These are phyloP conservation scores for Synanthedon andrenaeformis DNA, from an alignment of 2,888 invertebrate species.

Conservation along the genomic window DNA sequence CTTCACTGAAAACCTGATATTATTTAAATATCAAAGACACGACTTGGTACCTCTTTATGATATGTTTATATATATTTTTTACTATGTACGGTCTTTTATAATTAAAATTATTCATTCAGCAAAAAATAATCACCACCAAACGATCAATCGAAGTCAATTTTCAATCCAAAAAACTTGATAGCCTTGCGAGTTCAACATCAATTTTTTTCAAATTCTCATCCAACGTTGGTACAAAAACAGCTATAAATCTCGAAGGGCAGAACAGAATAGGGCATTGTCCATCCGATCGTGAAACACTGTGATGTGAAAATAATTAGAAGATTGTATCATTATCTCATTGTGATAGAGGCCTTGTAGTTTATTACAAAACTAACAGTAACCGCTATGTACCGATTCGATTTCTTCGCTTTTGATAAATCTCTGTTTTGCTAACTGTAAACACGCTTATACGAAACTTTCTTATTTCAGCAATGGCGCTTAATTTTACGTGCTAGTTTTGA, in stretches of 20 bases:
- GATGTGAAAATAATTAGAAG: constrained; percentile 34
- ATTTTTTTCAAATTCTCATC: background rate
- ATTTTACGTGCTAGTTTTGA: too few relatives aligned
- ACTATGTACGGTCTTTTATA: too few relatives aligned
- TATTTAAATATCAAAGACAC: too few relatives aligned
- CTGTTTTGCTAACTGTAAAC: too few relatives aligned
- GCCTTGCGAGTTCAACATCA: background rate
- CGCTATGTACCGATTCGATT: background rate
- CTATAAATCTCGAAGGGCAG: constrained; percentile 8
- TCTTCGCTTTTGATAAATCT: too few relatives aligned
- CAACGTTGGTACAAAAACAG: background rate
- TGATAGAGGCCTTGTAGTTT: constrained; percentile 18
- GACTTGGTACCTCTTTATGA: too few relatives aligned
- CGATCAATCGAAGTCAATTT: background rate
- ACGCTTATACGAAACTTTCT: too few relatives aligned
- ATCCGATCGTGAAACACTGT: constrained; percentile 6
- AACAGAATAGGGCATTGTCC: constrained; percentile 21
- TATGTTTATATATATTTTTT: too few relatives aligned
- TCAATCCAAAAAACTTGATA: background rate
- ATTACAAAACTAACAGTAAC: constrained; percentile 1
- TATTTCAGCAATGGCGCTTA: too few relatives aligned
- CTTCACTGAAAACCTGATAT: too few relatives aligned
- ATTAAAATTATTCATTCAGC: too few relatives aligned
- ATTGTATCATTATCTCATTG: constrained; percentile 25
- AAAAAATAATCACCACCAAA: too few relatives aligned